phyloP scores from a whole-genome alignment of 2,797 vertebrate species.

The Halcyon smyrnensis region DNA sequence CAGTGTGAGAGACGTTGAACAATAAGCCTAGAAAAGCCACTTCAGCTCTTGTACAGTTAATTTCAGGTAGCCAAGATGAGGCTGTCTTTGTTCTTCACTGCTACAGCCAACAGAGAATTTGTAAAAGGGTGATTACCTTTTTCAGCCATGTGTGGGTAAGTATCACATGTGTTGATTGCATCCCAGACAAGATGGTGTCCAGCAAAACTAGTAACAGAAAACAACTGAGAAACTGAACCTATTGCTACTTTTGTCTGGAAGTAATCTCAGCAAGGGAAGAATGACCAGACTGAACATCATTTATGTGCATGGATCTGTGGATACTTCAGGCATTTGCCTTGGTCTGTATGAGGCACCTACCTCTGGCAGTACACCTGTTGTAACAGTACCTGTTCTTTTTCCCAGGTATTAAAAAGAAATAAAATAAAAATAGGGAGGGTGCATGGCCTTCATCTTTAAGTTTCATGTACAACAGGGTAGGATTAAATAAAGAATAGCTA shows the following conservation, averaged over 20 bases:
- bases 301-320: background rate
- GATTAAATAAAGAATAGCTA: background rate
- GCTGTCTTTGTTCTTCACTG: background rate
- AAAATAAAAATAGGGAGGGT: rapidly evolving
- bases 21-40: background rate
- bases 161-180: background rate
- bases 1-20: background rate
- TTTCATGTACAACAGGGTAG: background rate
- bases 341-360: background rate
- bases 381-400: background rate
- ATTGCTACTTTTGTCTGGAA: background rate
- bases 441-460: background rate
- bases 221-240: background rate
- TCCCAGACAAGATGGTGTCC: background rate
- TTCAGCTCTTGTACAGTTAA: background rate
- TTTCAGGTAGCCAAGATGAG: background rate
- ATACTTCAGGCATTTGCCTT: background rate
- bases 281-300: background rate
- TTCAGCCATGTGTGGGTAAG: background rate
- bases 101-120: background rate
- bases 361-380: background rate
- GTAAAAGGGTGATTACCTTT: background rate
- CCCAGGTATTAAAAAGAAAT: background rate
- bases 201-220: background rate
- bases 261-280: background rate